Evolutionary conservation across 1,140 invertebrate species (phyloP).

Genomic region (Caenorhabditis tropicalis): DNA sequence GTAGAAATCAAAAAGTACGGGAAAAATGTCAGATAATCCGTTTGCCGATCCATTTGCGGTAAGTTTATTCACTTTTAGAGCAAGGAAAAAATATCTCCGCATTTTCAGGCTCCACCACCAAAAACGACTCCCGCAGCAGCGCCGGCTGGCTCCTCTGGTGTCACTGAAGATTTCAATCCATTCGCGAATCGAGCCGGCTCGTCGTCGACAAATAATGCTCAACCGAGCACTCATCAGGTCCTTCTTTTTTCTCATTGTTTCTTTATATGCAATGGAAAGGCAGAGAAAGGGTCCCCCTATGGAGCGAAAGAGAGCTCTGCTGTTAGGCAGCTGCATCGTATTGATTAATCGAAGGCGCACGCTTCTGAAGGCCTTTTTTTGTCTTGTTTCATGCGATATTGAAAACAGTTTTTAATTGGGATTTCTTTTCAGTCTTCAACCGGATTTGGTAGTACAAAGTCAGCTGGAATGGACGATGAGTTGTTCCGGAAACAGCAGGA

Average conservation of each 20-base stretch:
- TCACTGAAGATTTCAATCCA: constrained; percentile 70
- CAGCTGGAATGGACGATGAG: constrained; percentile 61
- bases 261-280: not conserved
- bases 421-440: not conserved
- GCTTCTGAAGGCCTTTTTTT: not conserved
- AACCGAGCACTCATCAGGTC: constrained; percentile 50
- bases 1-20: constrained; percentile 41
- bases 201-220: constrained; percentile 44
- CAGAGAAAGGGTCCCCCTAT: too few species aligned
- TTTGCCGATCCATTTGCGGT: constrained; percentile 72
- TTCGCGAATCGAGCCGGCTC: constrained; percentile 58
- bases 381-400: not conserved
- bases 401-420: not conserved
- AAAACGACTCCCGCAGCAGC: not conserved
- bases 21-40: constrained; percentile 64
- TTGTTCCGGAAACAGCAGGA: constrained; percentile 72
- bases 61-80: constrained; percentile 5
- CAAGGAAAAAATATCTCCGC: too few species aligned
- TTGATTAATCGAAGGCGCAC: constrained; percentile 29
- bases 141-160: constrained; percentile 41
- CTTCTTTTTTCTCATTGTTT: not conserved
- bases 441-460: constrained; percentile 43
- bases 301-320: not conserved
- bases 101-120: constrained; percentile 62
- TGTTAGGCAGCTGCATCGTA: constrained; percentile 30